A percentile compares a stretch with the other conserved stretches of the same genome.
phyloP scores from a whole-genome alignment of 2,113 vertebrate species.

The Tiliqua scincoides region DNA sequence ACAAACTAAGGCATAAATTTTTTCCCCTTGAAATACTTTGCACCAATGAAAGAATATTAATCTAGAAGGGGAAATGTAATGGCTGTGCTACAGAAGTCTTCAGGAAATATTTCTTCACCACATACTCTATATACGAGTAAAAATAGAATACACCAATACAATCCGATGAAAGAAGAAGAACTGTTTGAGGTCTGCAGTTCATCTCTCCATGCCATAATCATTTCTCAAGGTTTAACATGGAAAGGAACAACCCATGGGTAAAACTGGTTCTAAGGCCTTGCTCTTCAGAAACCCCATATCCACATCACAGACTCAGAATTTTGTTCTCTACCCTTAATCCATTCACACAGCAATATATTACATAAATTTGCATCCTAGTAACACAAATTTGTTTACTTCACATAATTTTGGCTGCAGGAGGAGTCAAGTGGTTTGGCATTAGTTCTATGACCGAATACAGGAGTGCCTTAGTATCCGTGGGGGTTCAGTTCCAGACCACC shows the following conservation, averaged over 20 bases:
- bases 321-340: not conserved
- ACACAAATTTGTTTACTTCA: not conserved
- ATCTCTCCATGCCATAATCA: not conserved
- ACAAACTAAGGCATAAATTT: too few relatives aligned
- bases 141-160: not conserved
- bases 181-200: not conserved
- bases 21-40: not conserved
- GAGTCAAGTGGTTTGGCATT: not conserved
- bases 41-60: not conserved
- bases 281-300: not conserved
- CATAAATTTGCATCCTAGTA: not conserved
- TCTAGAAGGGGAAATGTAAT: not conserved
- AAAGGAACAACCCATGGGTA: not conserved
- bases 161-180: not conserved
- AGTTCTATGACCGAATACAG: not conserved
- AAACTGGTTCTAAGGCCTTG: not conserved
- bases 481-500: too few relatives aligned
- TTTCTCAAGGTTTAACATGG: not conserved
- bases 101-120: not conserved
- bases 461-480: too few relatives aligned
- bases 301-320: too few relatives aligned
- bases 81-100: not conserved
- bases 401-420: not conserved
- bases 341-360: not conserved
- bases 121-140: not conserved